Conservation (phyloP, 2,797 vertebrate species). For the Ptychadena robeensis region DNA sequence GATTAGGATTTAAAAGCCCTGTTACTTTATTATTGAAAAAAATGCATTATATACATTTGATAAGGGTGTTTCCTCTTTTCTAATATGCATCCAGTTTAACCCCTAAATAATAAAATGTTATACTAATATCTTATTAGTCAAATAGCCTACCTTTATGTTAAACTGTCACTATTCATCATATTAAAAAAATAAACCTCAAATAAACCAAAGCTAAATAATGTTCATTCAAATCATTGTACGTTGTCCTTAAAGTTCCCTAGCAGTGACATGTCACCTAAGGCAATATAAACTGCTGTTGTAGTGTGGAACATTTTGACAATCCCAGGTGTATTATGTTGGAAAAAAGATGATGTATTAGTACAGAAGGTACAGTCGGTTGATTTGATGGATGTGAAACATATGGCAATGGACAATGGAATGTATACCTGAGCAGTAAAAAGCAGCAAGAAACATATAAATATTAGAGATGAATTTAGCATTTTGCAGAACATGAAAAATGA, state of each 20-base stretch:
- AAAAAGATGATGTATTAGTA: constrained; percentile 14
- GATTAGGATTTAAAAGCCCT: no score
- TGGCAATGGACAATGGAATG: constrained; percentile 2
- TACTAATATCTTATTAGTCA: neutral
- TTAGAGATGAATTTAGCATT: neutral
- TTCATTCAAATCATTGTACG: neutral
- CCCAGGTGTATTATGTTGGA: neutral
- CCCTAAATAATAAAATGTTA: no score
- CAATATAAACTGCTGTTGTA: constrained; percentile 5
- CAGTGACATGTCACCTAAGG: neutral
- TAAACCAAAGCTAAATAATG: neutral
- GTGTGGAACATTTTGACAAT: constrained; percentile 12
- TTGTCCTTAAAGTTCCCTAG: constrained; percentile 1
- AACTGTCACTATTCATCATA: neutral
- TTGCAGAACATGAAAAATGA: neutral
- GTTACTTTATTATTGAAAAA: no score
- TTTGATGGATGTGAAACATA: constrained; percentile 52
- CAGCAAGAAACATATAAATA: neutral
- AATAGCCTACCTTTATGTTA: neutral
- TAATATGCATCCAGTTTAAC: no score
- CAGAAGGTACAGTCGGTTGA: constrained; percentile 15
- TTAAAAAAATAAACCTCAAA: neutral
- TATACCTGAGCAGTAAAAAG: constrained; percentile 33
- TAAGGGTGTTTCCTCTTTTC: no score
- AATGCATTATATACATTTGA: no score